Base-by-base conservation (phyloP, 2,113 vertebrate genomes). In the Malurus alboscapulatus region DNA sequence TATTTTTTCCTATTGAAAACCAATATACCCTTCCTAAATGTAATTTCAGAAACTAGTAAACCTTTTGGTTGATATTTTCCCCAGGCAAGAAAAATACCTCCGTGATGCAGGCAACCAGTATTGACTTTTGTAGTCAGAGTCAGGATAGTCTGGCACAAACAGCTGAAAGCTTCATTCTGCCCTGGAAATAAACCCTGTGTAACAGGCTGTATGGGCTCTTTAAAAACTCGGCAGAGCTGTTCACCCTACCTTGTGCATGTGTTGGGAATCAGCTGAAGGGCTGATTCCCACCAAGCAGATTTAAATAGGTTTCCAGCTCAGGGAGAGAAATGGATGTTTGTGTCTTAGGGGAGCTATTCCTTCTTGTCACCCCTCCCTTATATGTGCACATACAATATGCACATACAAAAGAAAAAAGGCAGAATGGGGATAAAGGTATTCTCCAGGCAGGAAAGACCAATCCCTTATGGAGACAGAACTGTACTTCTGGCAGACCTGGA, bases 241-340 rank as follows among this genome's bases (percentile, higher is more conserved):
- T 94, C 79, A 62, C 58, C 26, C 93, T 85, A 94, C 93, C 91
- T 94, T 91, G 34, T 57, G 69, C 80, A 54, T 93, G 88, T 66
- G 79, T 94, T 93, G 95, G 85, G 90, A 96, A 96, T 90, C 72
- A 63, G 93, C 92, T 68, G 61, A 75, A 78, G 38, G 57, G 85
- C 93, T 95, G 90, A 96, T 96, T 96, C 93, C 92, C 96, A 96
- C 91, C 88, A 93, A 95, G 94, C 82, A 95, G 93, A 96, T 96
- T 96, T 95, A 96, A 96, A 95, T 95, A 95, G 75, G 93, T 92
- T 93, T 93, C 90, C 94, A 96, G 92, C 82, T 94, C 93, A 91
- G 54, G 71, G 72, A 96, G 85, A 94, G 67, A 91, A 90, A 95
- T 90, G 82, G 67, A 89, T 85, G 87, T 80, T 91, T 88, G 84